phyloP scores from a whole-genome alignment of 1,140 invertebrate genomes.

The Pseudomyrmex cubaensis region DNA sequence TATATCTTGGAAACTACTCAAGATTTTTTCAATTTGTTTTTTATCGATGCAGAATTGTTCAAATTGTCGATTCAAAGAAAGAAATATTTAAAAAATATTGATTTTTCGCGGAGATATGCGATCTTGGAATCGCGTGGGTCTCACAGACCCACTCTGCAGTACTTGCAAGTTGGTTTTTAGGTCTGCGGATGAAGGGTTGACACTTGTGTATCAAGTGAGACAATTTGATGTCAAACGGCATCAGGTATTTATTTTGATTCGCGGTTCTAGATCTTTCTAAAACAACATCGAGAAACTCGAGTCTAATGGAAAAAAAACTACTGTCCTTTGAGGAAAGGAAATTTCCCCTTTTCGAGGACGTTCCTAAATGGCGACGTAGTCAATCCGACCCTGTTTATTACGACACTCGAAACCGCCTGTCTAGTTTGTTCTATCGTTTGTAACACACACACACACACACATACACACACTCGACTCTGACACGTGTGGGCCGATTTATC shows the following conservation, averaged over 20 bases:
- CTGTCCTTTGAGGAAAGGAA: not conserved
- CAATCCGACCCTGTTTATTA: constrained; percentile 48
- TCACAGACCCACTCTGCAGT: too few species aligned
- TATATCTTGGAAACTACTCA: too few species aligned
- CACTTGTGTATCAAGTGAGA: too few species aligned
- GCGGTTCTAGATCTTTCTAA: not conserved
- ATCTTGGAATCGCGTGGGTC: too few species aligned
- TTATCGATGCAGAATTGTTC: too few species aligned
- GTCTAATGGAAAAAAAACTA: constrained; percentile 1
- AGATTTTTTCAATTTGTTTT: too few species aligned
- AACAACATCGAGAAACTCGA: not conserved
- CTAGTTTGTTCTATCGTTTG: not conserved
- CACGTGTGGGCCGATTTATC: constrained; percentile 45
- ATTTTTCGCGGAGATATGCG: too few species aligned
- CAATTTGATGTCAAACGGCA: too few species aligned
- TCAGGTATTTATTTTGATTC: not conserved
- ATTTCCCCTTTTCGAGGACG: constrained; percentile 3
- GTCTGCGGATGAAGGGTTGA: too few species aligned
- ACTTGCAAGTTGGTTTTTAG: too few species aligned
- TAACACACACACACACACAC: not conserved
- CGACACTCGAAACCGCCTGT: constrained; percentile 3
- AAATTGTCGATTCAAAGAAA: too few species aligned
- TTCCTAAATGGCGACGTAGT: not conserved
- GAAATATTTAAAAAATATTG: too few species aligned
- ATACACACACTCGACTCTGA: not conserved